Evolutionary conservation across 2,113 vertebrate species (phyloP).

Genomic region (Pithys albifrons): DNA sequence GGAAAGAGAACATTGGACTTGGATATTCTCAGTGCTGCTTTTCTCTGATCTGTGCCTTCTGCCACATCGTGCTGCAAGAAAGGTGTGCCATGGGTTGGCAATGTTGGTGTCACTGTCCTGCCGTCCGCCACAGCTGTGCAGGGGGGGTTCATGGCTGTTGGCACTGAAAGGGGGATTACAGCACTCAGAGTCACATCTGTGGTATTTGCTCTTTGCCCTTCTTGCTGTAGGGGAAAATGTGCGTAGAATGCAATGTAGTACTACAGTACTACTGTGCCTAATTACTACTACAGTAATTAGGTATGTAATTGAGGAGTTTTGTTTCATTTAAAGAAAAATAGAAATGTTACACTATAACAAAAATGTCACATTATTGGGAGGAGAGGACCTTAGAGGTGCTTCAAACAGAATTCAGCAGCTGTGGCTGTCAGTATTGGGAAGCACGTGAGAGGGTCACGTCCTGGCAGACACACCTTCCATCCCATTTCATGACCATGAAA

Average conservation of each 20-base stretch:
- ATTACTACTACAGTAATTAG: not conserved
- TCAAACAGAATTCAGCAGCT: not conserved
- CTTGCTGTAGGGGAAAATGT: not conserved
- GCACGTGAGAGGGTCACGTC: accelerated
- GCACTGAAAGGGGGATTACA: not conserved
- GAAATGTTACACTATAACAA: not conserved
- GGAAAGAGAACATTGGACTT: not conserved
- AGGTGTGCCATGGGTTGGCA: not conserved
- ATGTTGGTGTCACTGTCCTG: not conserved
- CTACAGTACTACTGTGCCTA: not conserved
- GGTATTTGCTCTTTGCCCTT: not conserved
- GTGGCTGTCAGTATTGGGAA: not conserved
- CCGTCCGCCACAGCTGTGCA: not conserved
- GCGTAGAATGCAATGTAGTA: not conserved
- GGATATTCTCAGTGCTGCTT: not conserved
- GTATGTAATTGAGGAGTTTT: not conserved
- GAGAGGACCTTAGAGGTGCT: accelerated
- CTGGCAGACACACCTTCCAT: not conserved
- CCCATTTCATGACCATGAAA: not conserved
- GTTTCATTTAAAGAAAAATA: not conserved
- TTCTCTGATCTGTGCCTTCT: not conserved
- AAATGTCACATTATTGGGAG: not conserved
- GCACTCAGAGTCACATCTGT: not conserved
- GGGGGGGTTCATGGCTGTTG: not conserved
- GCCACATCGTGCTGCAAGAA: not conserved